Conservation (phyloP, 1,140 invertebrate species). For the Phymorhynchus buccinoides region DNA sequence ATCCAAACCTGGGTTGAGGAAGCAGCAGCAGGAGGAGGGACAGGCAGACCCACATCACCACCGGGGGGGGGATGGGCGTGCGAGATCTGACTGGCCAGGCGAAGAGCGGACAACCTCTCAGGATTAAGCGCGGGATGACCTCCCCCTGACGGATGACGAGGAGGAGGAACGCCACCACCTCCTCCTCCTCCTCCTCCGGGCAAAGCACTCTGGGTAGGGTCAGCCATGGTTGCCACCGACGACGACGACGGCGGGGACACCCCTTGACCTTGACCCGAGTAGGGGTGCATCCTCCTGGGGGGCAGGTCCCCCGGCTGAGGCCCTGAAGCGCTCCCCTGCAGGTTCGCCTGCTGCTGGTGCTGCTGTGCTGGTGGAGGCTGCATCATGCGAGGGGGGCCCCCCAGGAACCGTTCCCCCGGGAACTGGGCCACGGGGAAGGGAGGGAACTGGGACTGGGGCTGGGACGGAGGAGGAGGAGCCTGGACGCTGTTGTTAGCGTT, state of each 20-base stretch:
- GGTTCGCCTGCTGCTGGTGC: too few relatives aligned
- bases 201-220: too few relatives aligned
- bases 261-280: not conserved
- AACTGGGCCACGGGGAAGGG: too few relatives aligned
- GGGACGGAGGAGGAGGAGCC: too few relatives aligned
- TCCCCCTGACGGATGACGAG: not conserved
- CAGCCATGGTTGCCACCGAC: not conserved
- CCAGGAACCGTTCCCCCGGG: too few relatives aligned
- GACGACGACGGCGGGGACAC: not conserved
- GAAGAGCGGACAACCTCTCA: slow-evolving; percentile 34
- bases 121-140: slow-evolving; percentile 15
- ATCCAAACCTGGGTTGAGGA: too few relatives aligned
- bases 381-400: not conserved
- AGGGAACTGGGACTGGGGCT: too few relatives aligned
- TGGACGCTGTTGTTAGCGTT: too few relatives aligned
- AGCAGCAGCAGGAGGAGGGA: not conserved
- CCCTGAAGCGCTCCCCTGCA: not conserved
- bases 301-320: not conserved
- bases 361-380: too few relatives aligned
- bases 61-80: slow-evolving; percentile 18
- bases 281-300: slow-evolving; percentile 30
- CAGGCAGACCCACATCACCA: not conserved
- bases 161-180: too few relatives aligned
- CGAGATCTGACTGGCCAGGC: slow-evolving; percentile 36
- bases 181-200: not conserved